Evolutionary conservation across 2,113 vertebrate species (phyloP).

Genomic region (Malurus elegans): DNA sequence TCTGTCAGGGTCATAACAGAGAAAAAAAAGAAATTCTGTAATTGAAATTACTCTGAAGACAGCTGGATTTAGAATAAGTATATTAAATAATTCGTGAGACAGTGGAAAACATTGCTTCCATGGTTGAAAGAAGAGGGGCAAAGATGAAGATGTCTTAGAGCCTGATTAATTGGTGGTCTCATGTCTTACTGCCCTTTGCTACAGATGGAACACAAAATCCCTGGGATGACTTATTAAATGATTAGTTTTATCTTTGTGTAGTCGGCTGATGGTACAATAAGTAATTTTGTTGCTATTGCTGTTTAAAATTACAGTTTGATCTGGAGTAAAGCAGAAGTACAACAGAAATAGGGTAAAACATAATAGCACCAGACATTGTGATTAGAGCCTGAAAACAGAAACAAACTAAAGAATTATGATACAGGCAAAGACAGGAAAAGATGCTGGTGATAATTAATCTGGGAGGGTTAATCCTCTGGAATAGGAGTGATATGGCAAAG

Average conservation of each 20-base stretch:
- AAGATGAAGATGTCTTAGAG: background rate
- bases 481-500: background rate
- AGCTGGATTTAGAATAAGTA: background rate
- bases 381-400: background rate
- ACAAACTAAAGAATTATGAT: background rate
- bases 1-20: rapidly evolving
- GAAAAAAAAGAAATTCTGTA: background rate
- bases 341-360: background rate
- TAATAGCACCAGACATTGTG: background rate
- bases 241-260: background rate
- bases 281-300: conserved; percentile 15
- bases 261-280: background rate
- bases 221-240: background rate
- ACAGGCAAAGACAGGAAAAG: background rate
- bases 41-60: background rate
- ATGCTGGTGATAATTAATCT: background rate
- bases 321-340: background rate
- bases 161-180: background rate
- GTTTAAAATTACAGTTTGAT: background rate
- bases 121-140: background rate
- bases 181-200: background rate
- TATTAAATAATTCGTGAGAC: background rate
- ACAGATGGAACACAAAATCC: background rate
- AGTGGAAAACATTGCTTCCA: background rate
- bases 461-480: background rate